Base-by-base conservation (phyloP, 2,113 vertebrate species). In the Paramisgurnus dabryanus region DNA sequence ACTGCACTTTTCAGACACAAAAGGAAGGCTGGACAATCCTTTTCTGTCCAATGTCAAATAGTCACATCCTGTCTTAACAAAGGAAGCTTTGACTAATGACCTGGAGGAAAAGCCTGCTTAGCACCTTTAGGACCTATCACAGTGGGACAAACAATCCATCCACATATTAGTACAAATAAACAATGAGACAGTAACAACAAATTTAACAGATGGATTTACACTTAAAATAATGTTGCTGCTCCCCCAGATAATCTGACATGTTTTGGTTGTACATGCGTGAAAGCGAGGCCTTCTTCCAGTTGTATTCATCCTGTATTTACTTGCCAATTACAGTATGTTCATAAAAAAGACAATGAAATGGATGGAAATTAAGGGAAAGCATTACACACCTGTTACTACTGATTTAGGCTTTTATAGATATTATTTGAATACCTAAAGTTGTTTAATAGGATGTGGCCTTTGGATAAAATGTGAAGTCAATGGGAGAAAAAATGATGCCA, bases 1-100 rank as follows among this genome's bases (percentile, higher is more conserved):
- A 88, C 88, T 91, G 85, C 89, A 92, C 82, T 84, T 89, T 78
- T 89, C 88, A 87, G 86, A 87, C 88, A 91, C 84, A 89, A 84
- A 82, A 81, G 69, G 65, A 83, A 80, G 47, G 77, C 47, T 58
- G 34, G 69, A 57, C 15, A 65, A 63, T 50, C 79, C 75, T 9
- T 67, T 40, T 74, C 53, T 55, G 17, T 79, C 72, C 71, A 67
- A 80, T 50, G 34, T 77, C 61, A 77, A 47, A 67, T 66, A 76
- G 80, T 89, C 85, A 89, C 86, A 90, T 77, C 47, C 72, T 88
- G 87, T 87, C 87, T 87, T 89, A 76, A 87, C 85, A 90, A 81
- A 88, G 74, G 78, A 84, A 87, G 83, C 72, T 85, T 77, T 83
- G 85, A 80, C 80, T 77, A 72, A 80, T 85, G 80, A 90, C 87